Evolutionary conservation across 2,888 invertebrate species (phyloP).

Genomic region (Scaptomyza polygonia): DNA sequence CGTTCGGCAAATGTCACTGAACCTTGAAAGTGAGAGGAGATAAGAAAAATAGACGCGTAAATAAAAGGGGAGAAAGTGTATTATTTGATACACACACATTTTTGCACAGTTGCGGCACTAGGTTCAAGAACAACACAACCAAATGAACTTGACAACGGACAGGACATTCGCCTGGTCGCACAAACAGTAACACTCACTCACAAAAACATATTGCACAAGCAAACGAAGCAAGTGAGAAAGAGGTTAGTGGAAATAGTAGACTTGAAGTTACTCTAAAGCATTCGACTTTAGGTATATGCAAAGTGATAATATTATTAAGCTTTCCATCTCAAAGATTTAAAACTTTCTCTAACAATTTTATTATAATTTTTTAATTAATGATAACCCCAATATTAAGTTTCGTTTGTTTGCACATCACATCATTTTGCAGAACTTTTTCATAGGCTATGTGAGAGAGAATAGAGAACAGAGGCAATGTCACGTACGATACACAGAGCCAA

Average conservation of each 20-base stretch:
- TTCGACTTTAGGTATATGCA: too few species aligned
- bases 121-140: slow-evolving; percentile 68
- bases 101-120: slow-evolving; percentile 59
- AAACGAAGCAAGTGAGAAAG: slow-evolving; percentile 3
- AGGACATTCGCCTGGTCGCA: slow-evolving; percentile 69
- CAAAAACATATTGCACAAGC: background rate
- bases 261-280: background rate
- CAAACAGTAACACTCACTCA: background rate
- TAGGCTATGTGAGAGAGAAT: background rate
- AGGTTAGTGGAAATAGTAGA: background rate
- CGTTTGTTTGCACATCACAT: background rate
- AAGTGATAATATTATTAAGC: too few species aligned
- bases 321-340: too few species aligned
- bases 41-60: slow-evolving; percentile 4
- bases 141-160: slow-evolving; percentile 68
- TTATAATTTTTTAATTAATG: too few species aligned
- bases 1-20: slow-evolving; percentile 72
- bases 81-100: slow-evolving; percentile 65
- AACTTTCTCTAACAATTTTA: too few species aligned
- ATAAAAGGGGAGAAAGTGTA: slow-evolving; percentile 48
- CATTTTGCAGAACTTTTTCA: background rate
- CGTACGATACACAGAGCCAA: slow-evolving; percentile 34
- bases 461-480: slow-evolving; percentile 31
- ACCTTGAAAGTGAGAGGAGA: slow-evolving; percentile 57
- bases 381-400: too few species aligned